These are phyloP conservation scores for Phalacrocorax brasilianus DNA, from an alignment of 2,113 vertebrate species.

Conservation along the genomic window DNA sequence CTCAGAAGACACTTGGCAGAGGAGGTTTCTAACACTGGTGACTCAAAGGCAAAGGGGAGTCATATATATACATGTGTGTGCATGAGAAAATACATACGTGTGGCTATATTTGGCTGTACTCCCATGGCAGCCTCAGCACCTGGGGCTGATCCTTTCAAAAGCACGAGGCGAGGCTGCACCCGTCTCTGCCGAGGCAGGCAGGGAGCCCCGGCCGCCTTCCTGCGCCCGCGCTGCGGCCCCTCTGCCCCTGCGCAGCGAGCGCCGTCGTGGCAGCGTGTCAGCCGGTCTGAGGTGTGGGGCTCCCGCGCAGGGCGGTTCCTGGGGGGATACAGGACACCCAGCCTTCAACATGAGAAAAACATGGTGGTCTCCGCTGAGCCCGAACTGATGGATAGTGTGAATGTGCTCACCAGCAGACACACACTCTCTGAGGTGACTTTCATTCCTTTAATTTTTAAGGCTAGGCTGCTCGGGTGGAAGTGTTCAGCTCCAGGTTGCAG, in stretches of 20 bases:
- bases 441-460: not conserved
- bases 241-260: not conserved
- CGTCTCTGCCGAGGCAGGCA: not conserved
- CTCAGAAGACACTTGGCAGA: constrained; percentile 11
- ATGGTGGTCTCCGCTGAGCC: not conserved
- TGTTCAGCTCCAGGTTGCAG: not conserved
- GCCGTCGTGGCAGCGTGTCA: accelerated
- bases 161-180: accelerated
- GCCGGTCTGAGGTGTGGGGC: not conserved
- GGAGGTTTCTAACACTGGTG: not conserved
- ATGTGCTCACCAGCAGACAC: not conserved
- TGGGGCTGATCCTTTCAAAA: not conserved
- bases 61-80: no score
- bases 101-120: not conserved
- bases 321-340: not conserved
- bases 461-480: not conserved
- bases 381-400: not conserved
- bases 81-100: not conserved
- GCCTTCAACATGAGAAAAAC: no score
- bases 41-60: constrained; percentile 3
- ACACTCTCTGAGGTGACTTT: not conserved
- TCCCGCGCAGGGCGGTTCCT: not conserved
- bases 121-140: not conserved
- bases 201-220: not conserved
- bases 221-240: accelerated